Evolutionary conservation across 2,888 invertebrate species (phyloP).

Genomic region (Tanypteryx hageni): DNA sequence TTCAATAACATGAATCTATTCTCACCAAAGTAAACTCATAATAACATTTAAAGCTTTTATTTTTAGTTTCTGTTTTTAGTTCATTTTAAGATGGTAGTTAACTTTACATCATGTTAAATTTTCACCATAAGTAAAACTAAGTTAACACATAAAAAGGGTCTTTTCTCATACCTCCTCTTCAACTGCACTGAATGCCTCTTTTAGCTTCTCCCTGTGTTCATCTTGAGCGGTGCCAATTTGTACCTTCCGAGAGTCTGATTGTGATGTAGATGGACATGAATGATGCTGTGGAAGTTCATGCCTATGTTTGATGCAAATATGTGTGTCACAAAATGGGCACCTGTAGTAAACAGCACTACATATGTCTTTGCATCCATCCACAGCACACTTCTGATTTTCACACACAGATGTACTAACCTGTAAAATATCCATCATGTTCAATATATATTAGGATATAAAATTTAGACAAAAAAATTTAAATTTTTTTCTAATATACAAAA

Average conservation of each 20-base stretch:
- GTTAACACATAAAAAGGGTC: background rate
- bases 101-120: too few relatives aligned
- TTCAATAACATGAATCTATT: background rate
- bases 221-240: background rate
- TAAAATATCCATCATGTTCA: background rate
- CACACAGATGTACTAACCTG: background rate
- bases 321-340: constrained; percentile 30
- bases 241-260: background rate
- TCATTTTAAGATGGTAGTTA: too few relatives aligned
- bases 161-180: constrained; percentile 37
- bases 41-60: background rate
- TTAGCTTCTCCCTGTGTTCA: background rate
- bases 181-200: background rate
- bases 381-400: background rate
- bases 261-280: background rate
- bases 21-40: background rate
- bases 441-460: background rate
- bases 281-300: constrained; percentile 1
- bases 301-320: constrained; percentile 39
- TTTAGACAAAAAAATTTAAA: background rate
- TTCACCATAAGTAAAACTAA: background rate
- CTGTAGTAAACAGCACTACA: background rate
- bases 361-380: constrained; percentile 4
- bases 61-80: background rate
- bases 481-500: background rate